Conservation (phyloP, 2,113 vertebrate species). For the Cinclus mexicanus region DNA sequence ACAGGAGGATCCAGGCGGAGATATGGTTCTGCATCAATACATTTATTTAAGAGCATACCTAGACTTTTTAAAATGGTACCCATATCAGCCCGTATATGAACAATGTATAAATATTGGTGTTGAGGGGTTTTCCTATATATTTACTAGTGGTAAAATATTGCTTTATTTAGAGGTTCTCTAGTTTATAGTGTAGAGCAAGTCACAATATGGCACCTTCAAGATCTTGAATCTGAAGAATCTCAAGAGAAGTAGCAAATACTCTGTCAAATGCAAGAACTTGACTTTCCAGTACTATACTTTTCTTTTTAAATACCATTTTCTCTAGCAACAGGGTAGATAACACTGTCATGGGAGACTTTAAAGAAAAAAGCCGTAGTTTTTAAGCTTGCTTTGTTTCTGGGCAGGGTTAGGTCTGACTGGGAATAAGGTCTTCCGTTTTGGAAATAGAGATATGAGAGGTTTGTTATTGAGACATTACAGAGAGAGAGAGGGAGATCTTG, state of each 20-base stretch:
- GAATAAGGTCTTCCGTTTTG: background rate
- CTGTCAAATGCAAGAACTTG: background rate
- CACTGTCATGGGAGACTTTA: background rate
- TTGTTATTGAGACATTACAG: background rate
- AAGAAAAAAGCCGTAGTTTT: background rate
- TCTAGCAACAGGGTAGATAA: background rate
- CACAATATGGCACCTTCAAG: background rate
- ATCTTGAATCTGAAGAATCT: background rate
- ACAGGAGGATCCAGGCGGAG: no score
- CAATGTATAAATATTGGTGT: no score
- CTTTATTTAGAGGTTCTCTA: background rate
- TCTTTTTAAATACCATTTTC: background rate
- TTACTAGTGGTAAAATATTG: background rate
- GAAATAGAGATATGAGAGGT: background rate
- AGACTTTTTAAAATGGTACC: background rate
- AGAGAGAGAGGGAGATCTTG: background rate
- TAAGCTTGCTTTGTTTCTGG: background rate
- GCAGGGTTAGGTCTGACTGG: background rate
- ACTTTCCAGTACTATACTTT: background rate
- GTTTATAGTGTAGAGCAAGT: background rate
- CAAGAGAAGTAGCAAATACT: background rate
- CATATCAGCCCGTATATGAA: background rate
- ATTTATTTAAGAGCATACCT: background rate
- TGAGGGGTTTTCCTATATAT: background rate
- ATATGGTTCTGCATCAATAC: fast-evolving